Evolutionary conservation across 2,888 invertebrate genomes (phyloP).

Genomic region (Nomada goodeniana): DNA sequence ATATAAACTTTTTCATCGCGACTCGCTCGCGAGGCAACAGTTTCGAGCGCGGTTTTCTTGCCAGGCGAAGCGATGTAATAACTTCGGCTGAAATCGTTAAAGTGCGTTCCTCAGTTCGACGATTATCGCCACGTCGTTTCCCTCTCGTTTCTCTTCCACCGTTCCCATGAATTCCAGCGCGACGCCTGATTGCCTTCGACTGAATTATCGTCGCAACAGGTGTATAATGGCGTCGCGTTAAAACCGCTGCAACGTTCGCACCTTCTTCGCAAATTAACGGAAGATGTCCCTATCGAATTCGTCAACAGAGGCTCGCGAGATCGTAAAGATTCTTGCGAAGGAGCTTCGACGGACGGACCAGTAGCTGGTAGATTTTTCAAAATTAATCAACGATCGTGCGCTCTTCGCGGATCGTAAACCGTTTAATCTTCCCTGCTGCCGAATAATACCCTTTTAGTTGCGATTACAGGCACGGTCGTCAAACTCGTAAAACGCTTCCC

Average conservation of each 20-base stretch:
- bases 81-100: slow-evolving; percentile 48
- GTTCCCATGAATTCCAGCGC: neutral
- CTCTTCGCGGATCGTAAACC: neutral
- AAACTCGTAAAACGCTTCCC: neutral
- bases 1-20: slow-evolving; percentile 29
- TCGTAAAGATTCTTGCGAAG: neutral
- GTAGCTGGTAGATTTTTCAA: too few species aligned
- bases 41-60: slow-evolving; percentile 39
- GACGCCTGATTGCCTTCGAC: neutral
- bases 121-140: neutral
- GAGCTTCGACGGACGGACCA: neutral
- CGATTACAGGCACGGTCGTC: neutral
- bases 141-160: neutral
- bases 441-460: neutral
- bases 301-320: neutral
- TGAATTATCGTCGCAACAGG: slow-evolving; percentile 11
- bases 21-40: neutral
- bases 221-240: neutral
- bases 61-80: slow-evolving; percentile 22
- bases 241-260: slow-evolving; percentile 1
- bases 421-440: neutral
- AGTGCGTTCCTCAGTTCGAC: slow-evolving; percentile 7
- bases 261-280: slow-evolving; percentile 18
- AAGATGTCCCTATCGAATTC: slow-evolving; percentile 6
- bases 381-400: too few species aligned